Evolutionary conservation across 2,888 invertebrate species (phyloP), one percentile per base, ranked within the genome.

Genomic region (Holacanthella duospinosa): DNA sequence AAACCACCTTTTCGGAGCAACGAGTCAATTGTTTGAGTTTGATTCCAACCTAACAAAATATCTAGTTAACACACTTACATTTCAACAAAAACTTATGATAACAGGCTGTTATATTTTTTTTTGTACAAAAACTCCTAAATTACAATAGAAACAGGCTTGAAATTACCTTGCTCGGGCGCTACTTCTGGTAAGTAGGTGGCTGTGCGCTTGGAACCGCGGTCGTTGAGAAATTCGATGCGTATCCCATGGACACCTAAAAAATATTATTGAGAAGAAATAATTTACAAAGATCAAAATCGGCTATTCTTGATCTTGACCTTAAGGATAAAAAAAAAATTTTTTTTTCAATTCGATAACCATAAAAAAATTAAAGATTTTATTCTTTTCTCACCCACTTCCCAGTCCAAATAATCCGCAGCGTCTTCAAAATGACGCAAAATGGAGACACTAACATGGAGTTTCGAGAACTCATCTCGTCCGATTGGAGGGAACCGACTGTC

Each of bases 171-270:
- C 79, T 99, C 97, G 61, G 87, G 85, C 72, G 97, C 95, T 73
- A 99, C 96, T 81, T 97, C 93, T 61, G 99, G 99, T 78, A 99
- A 82, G 80, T 96, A 99, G 70, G 99, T 99, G 75, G 99, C 97
- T 71, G 94, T 95, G 75, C 93, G 86, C 77, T 92, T 93, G 75
- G 88, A 86, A 69, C 96, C 89, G 75, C 93, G 86, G 77, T 96
- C 95, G 77, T 89, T 94, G 71, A 87, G 80, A 77, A 97, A 99
- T 80, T 99, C 96, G 74, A 99, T 99, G 62, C 97, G 85, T 75
- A 99, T 97, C 64, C 99, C 99, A 78, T 99, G 97, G 63, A 88
- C 84, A 58, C 96, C n/a, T n/a, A n/a, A n/a, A 96, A 43, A n/a
- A n/a, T n/a, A n/a, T n/a, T n/a, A n/a, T n/a, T n/a, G n/a, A n/a